Evolutionary conservation across 30 jellyfish, hydroid and myxozoan genomes (phyloP).

Genomic region (Morbakka virulenta): DNA sequence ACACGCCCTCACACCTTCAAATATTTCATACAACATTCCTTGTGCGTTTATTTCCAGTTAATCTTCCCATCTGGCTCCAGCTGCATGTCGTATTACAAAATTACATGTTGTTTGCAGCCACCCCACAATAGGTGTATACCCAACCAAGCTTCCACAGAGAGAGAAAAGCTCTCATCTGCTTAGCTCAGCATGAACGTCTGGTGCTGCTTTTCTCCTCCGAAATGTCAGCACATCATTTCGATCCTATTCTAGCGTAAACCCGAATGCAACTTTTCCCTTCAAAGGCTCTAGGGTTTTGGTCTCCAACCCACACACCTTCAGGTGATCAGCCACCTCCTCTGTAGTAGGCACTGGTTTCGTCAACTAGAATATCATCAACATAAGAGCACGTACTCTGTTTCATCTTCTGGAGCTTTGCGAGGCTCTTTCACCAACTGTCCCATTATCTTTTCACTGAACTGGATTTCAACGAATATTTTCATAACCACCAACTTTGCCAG

Average conservation of each 20-base stretch:
- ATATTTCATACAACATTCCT: neutral
- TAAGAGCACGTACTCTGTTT: too few relatives aligned
- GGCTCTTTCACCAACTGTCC: neutral
- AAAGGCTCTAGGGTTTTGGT: too few relatives aligned
- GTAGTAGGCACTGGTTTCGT: too few relatives aligned
- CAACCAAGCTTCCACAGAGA: conserved; percentile 16
- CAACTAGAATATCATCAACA: too few relatives aligned
- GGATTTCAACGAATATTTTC: too few relatives aligned
- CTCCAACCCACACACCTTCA: too few relatives aligned
- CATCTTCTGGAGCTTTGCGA: too few relatives aligned
- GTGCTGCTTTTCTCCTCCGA: neutral
- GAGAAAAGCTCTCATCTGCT: conserved; percentile 16
- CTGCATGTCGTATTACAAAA: conserved; percentile 2
- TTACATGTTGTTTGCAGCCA: too few relatives aligned
- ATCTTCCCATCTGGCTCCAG: conserved; percentile 4
- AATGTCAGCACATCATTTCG: conserved; percentile 7
- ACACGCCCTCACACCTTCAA: too few relatives aligned
- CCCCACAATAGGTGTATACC: conserved; percentile 37
- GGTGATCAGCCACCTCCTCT: too few relatives aligned
- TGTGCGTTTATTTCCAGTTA: neutral
- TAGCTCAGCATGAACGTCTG: neutral
- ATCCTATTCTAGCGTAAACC: conserved; percentile 3
- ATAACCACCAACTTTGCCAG: too few relatives aligned
- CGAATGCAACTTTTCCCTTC: conserved; percentile 23
- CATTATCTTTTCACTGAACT: conserved; percentile 20